Conservation (phyloP, 2,797 vertebrate genomes). For the Amblyraja radiata region DNA sequence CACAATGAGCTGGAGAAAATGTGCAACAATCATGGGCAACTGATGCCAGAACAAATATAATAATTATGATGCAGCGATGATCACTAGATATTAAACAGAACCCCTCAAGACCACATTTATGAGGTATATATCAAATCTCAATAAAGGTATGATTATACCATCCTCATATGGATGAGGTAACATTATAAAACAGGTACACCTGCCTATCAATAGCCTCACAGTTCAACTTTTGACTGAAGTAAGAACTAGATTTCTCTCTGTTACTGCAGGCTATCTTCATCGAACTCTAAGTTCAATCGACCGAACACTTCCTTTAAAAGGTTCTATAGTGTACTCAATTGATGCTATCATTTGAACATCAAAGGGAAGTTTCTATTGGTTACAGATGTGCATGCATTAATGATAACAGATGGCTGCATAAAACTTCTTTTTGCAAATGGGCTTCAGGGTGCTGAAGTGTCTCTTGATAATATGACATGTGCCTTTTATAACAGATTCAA, state of each 20-base stretch:
- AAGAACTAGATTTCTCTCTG: not conserved
- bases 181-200: not conserved
- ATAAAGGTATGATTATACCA: not conserved
- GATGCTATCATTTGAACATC: slow-evolving; percentile 24
- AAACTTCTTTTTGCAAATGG: slow-evolving; percentile 30
- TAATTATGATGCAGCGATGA: not conserved
- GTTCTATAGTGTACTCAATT: not conserved
- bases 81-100: not conserved
- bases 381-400: slow-evolving; percentile 31
- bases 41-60: not conserved
- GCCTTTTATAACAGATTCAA: slow-evolving; percentile 19
- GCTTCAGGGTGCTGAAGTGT: not conserved
- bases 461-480: not conserved
- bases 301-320: slow-evolving; percentile 19
- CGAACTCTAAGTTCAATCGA: not conserved
- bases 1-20: not conserved
- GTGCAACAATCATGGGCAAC: not conserved
- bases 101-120: not conserved
- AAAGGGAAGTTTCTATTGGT: slow-evolving; percentile 31
- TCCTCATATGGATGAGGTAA: not conserved
- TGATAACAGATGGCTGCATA: slow-evolving; percentile 27
- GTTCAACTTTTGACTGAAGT: not conserved
- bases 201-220: not conserved
- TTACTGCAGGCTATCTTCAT: not conserved
- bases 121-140: not conserved